Evolutionary conservation across 2,113 vertebrate species (phyloP), one percentile per base, ranked within the genome.

Genomic region (Onychostruthus taczanowskii): DNA sequence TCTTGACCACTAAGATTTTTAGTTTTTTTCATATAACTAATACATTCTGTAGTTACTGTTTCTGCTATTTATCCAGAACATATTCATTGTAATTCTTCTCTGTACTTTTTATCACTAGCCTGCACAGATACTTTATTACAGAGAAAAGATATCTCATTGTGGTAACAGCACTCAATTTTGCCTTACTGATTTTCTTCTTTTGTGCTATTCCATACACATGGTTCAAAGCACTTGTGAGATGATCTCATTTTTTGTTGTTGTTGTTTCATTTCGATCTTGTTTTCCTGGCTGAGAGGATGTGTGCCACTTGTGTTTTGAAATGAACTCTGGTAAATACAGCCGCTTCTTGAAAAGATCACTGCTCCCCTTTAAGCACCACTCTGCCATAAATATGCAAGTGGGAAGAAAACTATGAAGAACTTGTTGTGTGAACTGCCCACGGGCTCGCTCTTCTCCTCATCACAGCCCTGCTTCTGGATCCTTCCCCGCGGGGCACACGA

Each of bases 371-470:
- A 63, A 93, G 94, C 85, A 93, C 9, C 13, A 87, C 94, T 93
- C 89, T 90, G 84, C 82, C 93, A 93, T 88, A 94, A 97, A 95
- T 92, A 96, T 53, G 43, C 74, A 95, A 93, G 94, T 94, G 91
- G 94, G 90, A 96, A 96, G 96, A 93, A 89, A 97, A 82, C 83
- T 95, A 95, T 89, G 94, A 96, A 89, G 93, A 39, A 23, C 84
- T 96, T 49, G 85, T 92, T 87, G 68, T 70, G 82, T 20, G 18
- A 95, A 76, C 91, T 93, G 61, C 93, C 91, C 95, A 95, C 82
- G 39, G 89, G 75, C 84, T 96, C 59, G 13, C 47, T 20, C 79
- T 61, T 63, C 86, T 85, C 78, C 81, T 77, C 0, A 0, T 47
- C 55, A 18, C 20, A 31, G 46, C 37, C 75, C 73, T 31, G 66